phyloP scores from a whole-genome alignment of 2,113 vertebrate genomes.

The Salminus brasiliensis region DNA sequence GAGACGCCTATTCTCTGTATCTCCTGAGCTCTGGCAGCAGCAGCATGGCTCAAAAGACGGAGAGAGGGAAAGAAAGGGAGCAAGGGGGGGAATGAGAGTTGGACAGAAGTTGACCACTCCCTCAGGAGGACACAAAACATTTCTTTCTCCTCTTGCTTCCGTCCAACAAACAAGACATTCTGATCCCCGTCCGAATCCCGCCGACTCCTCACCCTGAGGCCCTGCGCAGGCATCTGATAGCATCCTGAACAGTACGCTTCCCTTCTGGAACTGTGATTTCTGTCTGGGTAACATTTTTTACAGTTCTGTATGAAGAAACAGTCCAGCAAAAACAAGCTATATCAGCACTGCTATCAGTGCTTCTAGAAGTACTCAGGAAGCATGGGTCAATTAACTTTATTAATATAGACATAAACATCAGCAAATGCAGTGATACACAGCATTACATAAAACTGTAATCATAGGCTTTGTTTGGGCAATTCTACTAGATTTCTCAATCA shows the following conservation, averaged over 20 bases:
- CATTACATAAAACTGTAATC: no score
- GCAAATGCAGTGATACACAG: no score
- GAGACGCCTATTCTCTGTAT: constrained; percentile 14
- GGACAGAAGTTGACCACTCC: constrained; percentile 17
- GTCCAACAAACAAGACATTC: constrained; percentile 52
- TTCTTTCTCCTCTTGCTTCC: constrained; percentile 20
- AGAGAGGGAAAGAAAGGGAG: neutral
- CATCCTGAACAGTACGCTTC: neutral
- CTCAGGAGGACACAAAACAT: constrained; percentile 22
- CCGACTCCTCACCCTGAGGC: constrained; percentile 14
- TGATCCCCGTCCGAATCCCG: constrained; percentile 36
- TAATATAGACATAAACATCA: no score
- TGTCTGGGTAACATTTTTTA: no score
- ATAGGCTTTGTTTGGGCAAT: no score
- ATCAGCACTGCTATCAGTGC: no score
- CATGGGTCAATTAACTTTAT: no score
- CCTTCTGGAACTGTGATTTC: no score
- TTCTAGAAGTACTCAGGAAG: no score
- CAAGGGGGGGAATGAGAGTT: neutral
- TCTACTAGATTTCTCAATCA: no score
- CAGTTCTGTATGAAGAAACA: no score
- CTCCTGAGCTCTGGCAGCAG: constrained; percentile 4
- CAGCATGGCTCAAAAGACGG: constrained; percentile 8
- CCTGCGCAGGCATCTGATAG: neutral
- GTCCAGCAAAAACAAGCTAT: no score